Evolutionary conservation across 1,140 invertebrate genomes (phyloP), one percentile per base, ranked within the genome.

Genomic region (Rhopalosiphum maidis): DNA sequence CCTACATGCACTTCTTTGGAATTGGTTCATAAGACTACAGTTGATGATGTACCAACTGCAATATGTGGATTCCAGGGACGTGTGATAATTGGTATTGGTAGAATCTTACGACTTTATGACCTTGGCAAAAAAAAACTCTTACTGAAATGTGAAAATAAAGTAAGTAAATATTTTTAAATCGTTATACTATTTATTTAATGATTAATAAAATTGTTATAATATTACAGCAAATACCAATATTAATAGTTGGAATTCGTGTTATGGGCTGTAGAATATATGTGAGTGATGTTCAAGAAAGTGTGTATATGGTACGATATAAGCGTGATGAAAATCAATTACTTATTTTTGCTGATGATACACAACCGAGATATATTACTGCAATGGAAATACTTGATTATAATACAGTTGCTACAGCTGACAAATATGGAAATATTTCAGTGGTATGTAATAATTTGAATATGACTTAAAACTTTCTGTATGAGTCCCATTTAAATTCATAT

Each of bases 111-210:
- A 93, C 96, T 99, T 11, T 99, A 99, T 95, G 99, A 99, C 94
- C 97, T 99, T 94, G 99, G 99, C 82, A 99, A 99, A 94, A 99
- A 99, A 95, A 99, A 99, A 95, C 95, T 99, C 54, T 95, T 99
- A 11, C 96, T 98, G 77, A 99, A 99, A 95, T 99, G 99, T 96
- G 99, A 99, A 96, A 99, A 99, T 95, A 99, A 99, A 96, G 97
- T 97, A 95, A 94, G 25, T 60, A 0, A 68, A 68, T 68, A 60
- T 60, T 60, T 60, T 30, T 60, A 30, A 68, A 68, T n/a, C 30
- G 4, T 68, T n/a, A 68, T 68, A n/a, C 0, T 43, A 68, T 11
- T 25, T 85, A 41, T 85, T 85, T 8, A 85, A 85, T 85, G 77
- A 88, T 55, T 86, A 43, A 46, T 85, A 25, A 85, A 85, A 55